Conservation (phyloP, 2,797 vertebrate species). For the Danio jaintianensis region DNA sequence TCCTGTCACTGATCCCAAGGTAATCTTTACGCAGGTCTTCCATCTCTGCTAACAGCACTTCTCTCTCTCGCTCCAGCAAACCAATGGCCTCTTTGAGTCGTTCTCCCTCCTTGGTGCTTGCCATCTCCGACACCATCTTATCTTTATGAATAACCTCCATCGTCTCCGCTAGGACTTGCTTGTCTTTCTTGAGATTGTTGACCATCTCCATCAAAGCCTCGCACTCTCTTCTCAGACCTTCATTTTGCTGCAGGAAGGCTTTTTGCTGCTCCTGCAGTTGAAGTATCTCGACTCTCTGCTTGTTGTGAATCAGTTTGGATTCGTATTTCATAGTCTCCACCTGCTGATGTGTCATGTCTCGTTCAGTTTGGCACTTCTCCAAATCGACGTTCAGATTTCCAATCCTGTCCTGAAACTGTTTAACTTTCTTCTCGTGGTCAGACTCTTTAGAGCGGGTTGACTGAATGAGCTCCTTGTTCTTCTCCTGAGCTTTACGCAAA, state of each 20-base stretch:
- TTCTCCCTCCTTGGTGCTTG: constrained; percentile 36
- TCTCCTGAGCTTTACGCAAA: constrained; percentile 35
- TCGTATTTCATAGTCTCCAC: constrained; percentile 52
- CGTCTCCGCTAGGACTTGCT: constrained; percentile 47
- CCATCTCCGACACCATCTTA: constrained; percentile 30
- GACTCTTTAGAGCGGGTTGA: constrained; percentile 37
- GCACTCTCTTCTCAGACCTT: constrained; percentile 48
- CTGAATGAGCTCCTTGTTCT: constrained; percentile 49
- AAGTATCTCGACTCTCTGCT: constrained; percentile 45
- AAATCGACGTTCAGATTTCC: constrained; percentile 43
- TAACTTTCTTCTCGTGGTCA: constrained; percentile 34
- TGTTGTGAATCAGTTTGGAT: constrained; percentile 26
- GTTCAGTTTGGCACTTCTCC: constrained; percentile 39
- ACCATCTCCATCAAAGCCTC: constrained; percentile 46
- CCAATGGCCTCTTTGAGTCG: constrained; percentile 49
- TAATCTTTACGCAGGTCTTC: constrained; percentile 61
- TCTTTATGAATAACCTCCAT: constrained; percentile 49
- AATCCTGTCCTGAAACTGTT: constrained; percentile 41
- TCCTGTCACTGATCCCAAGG: constrained; percentile 62
- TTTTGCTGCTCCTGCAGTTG: constrained; percentile 48
- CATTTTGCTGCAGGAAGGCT: constrained; percentile 18
- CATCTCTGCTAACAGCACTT: constrained; percentile 59
- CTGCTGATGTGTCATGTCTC: constrained; percentile 29
- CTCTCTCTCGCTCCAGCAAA: constrained; percentile 55
- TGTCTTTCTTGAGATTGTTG: constrained; percentile 59